These are phyloP conservation scores for Sipha maydis DNA, from an alignment of 2,888 invertebrate species.

Conservation along the genomic window DNA sequence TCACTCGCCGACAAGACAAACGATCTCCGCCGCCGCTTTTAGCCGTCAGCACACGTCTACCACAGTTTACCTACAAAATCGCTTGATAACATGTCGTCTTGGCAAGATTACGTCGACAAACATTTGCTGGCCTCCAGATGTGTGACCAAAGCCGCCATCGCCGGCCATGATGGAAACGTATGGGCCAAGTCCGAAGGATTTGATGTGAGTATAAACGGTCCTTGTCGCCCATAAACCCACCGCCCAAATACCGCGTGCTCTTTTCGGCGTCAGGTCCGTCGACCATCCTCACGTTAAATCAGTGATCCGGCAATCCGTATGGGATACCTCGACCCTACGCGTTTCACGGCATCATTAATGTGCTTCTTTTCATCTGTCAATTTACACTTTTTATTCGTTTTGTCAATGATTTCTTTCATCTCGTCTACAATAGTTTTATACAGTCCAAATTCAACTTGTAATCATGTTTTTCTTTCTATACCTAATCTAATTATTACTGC, in stretches of 20 bases:
- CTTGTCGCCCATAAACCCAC: background rate
- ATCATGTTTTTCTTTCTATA: too few species aligned
- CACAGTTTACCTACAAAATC: background rate
- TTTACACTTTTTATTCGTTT: too few species aligned
- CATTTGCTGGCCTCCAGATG: slow-evolving; percentile 94
- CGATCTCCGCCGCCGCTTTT: background rate
- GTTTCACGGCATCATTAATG: too few species aligned
- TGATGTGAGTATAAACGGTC: slow-evolving; percentile 77
- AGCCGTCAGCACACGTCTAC: background rate
- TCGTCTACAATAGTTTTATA: too few species aligned
- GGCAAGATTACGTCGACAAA: slow-evolving; percentile 98
- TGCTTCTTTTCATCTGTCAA: too few species aligned
- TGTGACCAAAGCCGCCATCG: slow-evolving; percentile 94
- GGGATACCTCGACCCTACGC: too few species aligned
- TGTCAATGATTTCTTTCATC: too few species aligned
- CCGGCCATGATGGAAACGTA: slow-evolving; percentile 93
- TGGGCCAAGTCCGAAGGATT: slow-evolving; percentile 95
- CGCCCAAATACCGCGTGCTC: background rate
- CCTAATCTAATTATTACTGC: too few species aligned
- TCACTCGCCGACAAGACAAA: background rate
- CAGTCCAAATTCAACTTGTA: too few species aligned
- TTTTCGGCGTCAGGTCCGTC: background rate
- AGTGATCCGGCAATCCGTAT: too few species aligned
- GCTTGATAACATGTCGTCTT: slow-evolving; percentile 68
- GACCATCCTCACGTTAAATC: too few species aligned